Percentiles rank a stretch among this genome's conserved stretches.
These are phyloP conservation scores for Hyles lineata DNA, from an alignment of 2,888 invertebrate species.

Conservation along the genomic window DNA sequence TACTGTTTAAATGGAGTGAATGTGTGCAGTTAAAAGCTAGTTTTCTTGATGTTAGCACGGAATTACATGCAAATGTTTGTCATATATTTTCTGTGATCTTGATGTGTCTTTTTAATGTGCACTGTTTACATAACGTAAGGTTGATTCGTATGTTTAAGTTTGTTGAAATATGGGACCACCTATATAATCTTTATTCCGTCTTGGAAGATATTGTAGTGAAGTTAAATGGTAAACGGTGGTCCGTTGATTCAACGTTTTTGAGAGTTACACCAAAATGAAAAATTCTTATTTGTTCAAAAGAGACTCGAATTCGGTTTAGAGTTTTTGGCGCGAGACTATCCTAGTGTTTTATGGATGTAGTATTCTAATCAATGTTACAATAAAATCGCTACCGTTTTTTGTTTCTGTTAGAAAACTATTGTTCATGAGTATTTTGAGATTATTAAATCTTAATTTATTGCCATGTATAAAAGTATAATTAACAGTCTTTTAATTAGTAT, in stretches of 20 bases:
- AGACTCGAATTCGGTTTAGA: background rate
- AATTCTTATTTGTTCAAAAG: background rate
- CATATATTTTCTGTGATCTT: background rate
- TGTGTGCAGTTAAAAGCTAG: constrained; percentile 3
- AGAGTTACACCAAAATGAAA: background rate
- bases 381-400: too few relatives aligned
- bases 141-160: too few relatives aligned
- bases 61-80: constrained; percentile 18
- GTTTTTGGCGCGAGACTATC: background rate
- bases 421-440: background rate
- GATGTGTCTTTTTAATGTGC: background rate
- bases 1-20: background rate
- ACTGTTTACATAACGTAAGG: background rate
- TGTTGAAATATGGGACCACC: too few relatives aligned
- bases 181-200: too few relatives aligned
- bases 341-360: background rate
- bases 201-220: too few relatives aligned
- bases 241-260: background rate
- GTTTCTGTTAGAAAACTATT: too few relatives aligned
- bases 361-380: too few relatives aligned
- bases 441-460: background rate
- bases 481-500: background rate
- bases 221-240: too few relatives aligned
- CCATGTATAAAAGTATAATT: background rate
- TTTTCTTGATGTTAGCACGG: background rate